Conservation (phyloP, 2,888 invertebrate genomes). For the Sinotaia quadrata region DNA sequence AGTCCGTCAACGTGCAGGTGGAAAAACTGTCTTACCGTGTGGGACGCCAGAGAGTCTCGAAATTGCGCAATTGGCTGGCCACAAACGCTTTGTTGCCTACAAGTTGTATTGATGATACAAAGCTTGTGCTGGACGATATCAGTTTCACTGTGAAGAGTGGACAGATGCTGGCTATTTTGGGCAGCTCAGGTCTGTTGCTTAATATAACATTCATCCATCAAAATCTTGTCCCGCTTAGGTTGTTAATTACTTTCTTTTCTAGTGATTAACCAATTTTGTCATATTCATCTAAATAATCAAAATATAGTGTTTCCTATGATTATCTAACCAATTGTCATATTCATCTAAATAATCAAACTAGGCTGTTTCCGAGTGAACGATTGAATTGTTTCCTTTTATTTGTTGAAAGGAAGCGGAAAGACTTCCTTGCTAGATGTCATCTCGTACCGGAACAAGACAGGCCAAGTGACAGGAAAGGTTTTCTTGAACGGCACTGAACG, state of each 20-base stretch:
- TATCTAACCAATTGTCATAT: no score
- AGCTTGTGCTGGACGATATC: constrained; percentile 56
- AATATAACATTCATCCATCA: neutral
- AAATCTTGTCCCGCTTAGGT: neutral
- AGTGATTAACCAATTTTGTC: no score
- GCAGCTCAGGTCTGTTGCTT: constrained; percentile 62
- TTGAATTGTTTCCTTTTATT: no score
- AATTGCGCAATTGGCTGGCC: constrained; percentile 47
- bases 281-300: no score
- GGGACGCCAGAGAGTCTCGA: constrained; percentile 48
- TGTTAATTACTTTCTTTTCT: neutral
- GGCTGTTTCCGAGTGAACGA: no score
- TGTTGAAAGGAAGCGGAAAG: constrained; percentile 87
- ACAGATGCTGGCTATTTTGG: constrained; percentile 63
- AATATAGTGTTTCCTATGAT: no score
- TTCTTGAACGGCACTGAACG: constrained; percentile 88
- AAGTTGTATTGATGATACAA: constrained; percentile 32
- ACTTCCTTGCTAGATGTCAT: constrained; percentile 94
- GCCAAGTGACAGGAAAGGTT: constrained; percentile 89
- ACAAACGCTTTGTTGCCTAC: constrained; percentile 12
- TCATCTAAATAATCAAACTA: no score
- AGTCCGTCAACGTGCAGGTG: constrained; percentile 53
- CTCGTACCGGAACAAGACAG: constrained; percentile 77
- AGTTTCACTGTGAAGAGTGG: constrained; percentile 58
- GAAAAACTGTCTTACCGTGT: constrained; percentile 53